Evolutionary conservation across 2,113 vertebrate genomes (phyloP), one percentile per base, ranked within the genome.

Genomic region (Oreochromis tanganicae): DNA sequence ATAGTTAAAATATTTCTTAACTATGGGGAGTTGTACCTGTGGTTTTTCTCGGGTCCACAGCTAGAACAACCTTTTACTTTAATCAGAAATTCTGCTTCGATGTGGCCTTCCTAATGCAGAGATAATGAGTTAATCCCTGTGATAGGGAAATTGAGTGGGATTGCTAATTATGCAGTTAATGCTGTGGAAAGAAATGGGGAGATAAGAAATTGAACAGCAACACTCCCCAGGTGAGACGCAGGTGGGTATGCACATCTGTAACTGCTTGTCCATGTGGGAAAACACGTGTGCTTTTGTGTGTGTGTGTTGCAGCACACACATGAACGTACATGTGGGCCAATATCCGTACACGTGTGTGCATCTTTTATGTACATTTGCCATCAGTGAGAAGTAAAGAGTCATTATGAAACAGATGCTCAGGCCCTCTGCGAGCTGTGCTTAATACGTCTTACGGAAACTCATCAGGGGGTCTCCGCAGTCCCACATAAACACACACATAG

Each of bases 161-260:
- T 81, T 84, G 86, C 90, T 92, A 91, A 95, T 94, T 94, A 88
- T 75, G 82, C 52, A 92, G 89, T 86, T 94, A 91, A 93, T 90
- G 90, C 82, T 78, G 85, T 54, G 90, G 79, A 93, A 91, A 92
- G 85, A 89, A 89, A 66, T 52, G 48, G 66, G 10, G 78, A 84
- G 82, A 88, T 86, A 75, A 54, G 80, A 89, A 83, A 84, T 12
- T 73, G 85, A 89, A 82, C 87, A 63, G 85, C 71, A 75, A 46
- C 52, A 13, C 55, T 83, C 75, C 87, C 71, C 75, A 90, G 91
- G 91, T 93, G 92, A 85, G 78, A 63, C 11, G 4, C 75, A 55
- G 50, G 68, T 61, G 83, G 54, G 56, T 38, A 46, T 48, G 83
- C 84, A 46, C 80, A 50, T 57, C 11, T 82, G 41, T 43, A 21